Evolutionary conservation across 1,140 invertebrate species (phyloP), one percentile per base, ranked within the genome.

Genomic region (Aricia agestis): DNA sequence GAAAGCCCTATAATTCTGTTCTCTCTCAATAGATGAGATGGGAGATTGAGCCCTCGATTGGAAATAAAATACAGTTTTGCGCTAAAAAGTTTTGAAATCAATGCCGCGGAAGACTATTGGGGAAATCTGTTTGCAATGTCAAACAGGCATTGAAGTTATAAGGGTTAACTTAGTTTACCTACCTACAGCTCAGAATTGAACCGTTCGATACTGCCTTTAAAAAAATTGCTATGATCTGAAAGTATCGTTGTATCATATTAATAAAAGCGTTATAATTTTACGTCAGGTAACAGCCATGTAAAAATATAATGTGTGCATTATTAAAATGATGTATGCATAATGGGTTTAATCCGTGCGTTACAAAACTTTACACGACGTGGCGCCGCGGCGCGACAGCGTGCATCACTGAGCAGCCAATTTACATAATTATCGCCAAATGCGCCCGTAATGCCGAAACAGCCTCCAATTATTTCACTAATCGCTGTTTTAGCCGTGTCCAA

Each of bases 401-500:
- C 72, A 74, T 76, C 76, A 71, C 72, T 74, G 77, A 78, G 76
- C 79, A 79, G 73, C 79, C 77, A 76, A 85, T 86, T 88, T 86
- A 82, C 86, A 86, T 86, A 88, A 87, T 86, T 84, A 82, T 80
- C 78, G 80, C 76, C 75, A 79, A 73, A 78, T 79, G 79, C 74
- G 77, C 68, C 63, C 68, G 74, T 76, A 72, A 77, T 73, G 72
- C 73, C 57, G 70, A 32, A 75, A 74, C 69, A 59, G 73, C 61
- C 68, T 74, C 72, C 66, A 77, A 76, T 79, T 72, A 80, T 82
- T 82, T 75, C 79, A 78, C 77, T 82, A 82, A 86, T 85, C 79
- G 82, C 78, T 82, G 79, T 84, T 83, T 86, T 79, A 82, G 78
- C 69, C 72, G 69, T 63, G 69, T 73, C 73, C 67, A 69, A 72